These are phyloP conservation scores for Sanderia malayensis DNA, from an alignment of 30 jellyfish, hydroid and myxozoan genomes.

Conservation along the genomic window DNA sequence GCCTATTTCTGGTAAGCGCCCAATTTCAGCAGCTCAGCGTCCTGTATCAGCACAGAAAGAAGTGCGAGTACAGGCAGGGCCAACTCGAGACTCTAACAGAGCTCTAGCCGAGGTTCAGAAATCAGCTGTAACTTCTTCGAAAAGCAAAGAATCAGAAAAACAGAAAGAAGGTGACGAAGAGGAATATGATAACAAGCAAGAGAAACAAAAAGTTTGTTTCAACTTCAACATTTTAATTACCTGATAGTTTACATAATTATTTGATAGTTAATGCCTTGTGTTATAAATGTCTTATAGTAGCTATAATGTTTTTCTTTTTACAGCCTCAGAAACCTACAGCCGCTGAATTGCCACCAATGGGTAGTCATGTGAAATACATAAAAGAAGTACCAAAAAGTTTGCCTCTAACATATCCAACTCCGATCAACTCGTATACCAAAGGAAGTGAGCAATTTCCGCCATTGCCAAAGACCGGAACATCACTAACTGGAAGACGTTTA, in stretches of 20 bases:
- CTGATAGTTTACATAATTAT: no score
- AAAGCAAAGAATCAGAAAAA: conserved; percentile 52
- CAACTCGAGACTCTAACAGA: conserved; percentile 31
- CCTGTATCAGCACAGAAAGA: conserved; percentile 30
- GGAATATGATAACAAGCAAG: conserved; percentile 19
- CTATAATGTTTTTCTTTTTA: background rate
- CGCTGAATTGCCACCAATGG: conserved; percentile 76
- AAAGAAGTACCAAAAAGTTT: conserved; percentile 65
- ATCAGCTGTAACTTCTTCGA: conserved; percentile 9
- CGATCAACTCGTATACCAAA: conserved; percentile 47
- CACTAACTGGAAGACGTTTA: conserved; percentile 39
- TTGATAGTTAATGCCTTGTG: no score
- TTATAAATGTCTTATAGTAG: no score
- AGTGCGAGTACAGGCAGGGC: conserved; percentile 61
- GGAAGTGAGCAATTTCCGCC: conserved; percentile 69
- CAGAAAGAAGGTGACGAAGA: no score
- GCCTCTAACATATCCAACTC: conserved; percentile 88
- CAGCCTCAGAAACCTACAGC: conserved; percentile 52
- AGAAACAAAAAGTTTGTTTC: conserved; percentile 6
- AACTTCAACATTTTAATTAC: background rate
- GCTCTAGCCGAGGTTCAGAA: conserved; percentile 32
- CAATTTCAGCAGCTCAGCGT: conserved; percentile 21
- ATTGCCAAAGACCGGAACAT: conserved; percentile 35
- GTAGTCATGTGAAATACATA: conserved; percentile 66
- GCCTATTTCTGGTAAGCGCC: background rate